Base-by-base conservation (phyloP, 2,113 vertebrate genomes). In the Sphaerodactylus townsendi region DNA sequence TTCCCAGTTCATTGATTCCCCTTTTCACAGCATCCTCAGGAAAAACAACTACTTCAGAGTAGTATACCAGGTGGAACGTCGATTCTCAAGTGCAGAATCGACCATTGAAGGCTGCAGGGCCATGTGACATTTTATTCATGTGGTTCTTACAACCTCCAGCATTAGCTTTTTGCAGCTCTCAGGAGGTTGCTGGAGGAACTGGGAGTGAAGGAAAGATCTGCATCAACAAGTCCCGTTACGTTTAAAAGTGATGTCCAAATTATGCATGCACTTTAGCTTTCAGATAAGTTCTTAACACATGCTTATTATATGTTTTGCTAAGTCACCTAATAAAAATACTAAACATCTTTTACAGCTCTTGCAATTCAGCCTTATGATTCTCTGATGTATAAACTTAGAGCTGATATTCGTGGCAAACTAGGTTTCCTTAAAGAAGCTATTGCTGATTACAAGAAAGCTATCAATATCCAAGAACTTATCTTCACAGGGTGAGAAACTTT, bases 401-500 rank as follows among this genome's bases (percentile, higher is more conserved):
- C 96, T 86, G 95, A 96, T 88, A 93, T 97, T 88, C 93, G 90
- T 90, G 95, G 94, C 88, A 95, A 96, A 93, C 59, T 96, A 66
- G 95, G 96, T 80, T 87, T 93, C 86, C 94, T 53, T 14, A 91
- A 95, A 65, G 92, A 95, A 85, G 96, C 97, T 28, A 37, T 97
- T 64, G 79, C 92, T 70, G 96, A 97, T 87, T 97, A 96, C 85
- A 96, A 92, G 68, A 91, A 90, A 88, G 95, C 96, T 30, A 88
- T 97, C 71, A 91, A 88, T 65, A 89, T 97, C 80, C 92, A 97
- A 89, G 94, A 96, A n/a, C 28, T 53, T 72, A 66, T 79, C 46
- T 59, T 59, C 21, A 46, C 14, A 35, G 71, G 25, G 3, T 92
- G 88, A 93, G 73, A 50, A 74, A 13, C 13, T 6, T n/a, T 33